Evolutionary conservation across 2,888 invertebrate genomes (phyloP).

Genomic region (Ormyrus rosae): DNA sequence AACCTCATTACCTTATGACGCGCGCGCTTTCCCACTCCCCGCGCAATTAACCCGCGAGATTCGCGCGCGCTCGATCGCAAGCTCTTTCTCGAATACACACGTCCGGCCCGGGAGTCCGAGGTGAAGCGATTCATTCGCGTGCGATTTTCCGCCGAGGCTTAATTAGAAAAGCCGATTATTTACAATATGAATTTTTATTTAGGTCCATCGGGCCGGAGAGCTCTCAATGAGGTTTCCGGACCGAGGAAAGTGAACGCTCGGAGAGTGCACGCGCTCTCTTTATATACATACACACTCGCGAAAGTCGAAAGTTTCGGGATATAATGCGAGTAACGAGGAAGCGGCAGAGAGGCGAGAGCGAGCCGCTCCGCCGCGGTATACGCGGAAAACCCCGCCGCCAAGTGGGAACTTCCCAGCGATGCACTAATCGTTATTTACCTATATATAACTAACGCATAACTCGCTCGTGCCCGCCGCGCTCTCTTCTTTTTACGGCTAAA

Average conservation of each 20-base stretch:
- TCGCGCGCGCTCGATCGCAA: too few relatives aligned
- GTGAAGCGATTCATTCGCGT: neutral
- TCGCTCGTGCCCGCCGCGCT: too few relatives aligned
- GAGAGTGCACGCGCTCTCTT: too few relatives aligned
- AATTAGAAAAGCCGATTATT: too few relatives aligned
- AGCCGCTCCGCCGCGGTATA: neutral
- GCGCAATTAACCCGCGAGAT: neutral
- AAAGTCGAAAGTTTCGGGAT: too few relatives aligned
- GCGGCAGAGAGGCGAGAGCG: too few relatives aligned
- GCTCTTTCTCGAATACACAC: too few relatives aligned
- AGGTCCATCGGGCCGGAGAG: neutral
- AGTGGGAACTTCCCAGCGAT: constrained; percentile 60
- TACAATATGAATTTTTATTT: too few relatives aligned
- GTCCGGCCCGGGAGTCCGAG: neutral
- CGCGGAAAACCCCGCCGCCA: constrained; percentile 57
- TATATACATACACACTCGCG: too few relatives aligned
- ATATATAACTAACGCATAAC: too few relatives aligned
- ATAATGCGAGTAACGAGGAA: too few relatives aligned
- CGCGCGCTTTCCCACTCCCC: neutral
- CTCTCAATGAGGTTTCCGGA: neutral
- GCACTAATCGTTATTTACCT: constrained; percentile 18
- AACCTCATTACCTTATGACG: constrained; percentile 7
- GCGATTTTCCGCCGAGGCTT: neutral
- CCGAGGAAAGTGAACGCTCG: neutral
- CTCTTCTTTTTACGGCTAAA: too few relatives aligned